Base-by-base conservation (phyloP, 2,888 invertebrate genomes). In the Fragum sueziense region DNA sequence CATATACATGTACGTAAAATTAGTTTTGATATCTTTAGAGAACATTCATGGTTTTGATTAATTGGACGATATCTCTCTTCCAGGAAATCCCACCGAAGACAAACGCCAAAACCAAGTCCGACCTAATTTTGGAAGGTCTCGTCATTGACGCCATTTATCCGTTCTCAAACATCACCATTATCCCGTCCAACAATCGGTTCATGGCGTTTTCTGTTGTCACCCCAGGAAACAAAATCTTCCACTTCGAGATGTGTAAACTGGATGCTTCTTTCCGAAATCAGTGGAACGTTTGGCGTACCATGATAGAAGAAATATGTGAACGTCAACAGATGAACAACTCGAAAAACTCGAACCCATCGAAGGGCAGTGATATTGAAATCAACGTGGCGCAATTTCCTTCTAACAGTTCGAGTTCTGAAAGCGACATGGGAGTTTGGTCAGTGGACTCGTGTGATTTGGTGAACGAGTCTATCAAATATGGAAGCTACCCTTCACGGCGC, bases 121-220 rank as follows among this genome's bases (percentile, higher is more conserved):
- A 65, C 65, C 65, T 65, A 25, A 41, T 41, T 41, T 27, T 65
- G 14, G 65, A 65, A 0, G 65, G 65, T 3, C 41, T 65, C 17
- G 9, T 37, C n/a, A 65, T 65, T 25, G 65, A 65, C 25, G 65
- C 65, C 14, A 65, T 65, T 41, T 65, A 34, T 34, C 65, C 37
- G 11, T 34, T 65, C 14, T 65, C 65, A 9, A 41, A 37, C 2
- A 41, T 65, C 22, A 22, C 27, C 20, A 11, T 65, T 27, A 22
- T 34, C 27, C 41, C 34, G 20, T 65, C 65, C 7, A 25, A 65
- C 11, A 41, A 41, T 6, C 22, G 41, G 6, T 41, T 1, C 25
- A 65, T 37, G 65, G 34, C 65, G 25, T 65, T 65, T 41, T 65
- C 65, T 2, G 65, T 65, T 41, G 25, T 34, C 9, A 37, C 22